Evolutionary conservation across 2,797 vertebrate species (phyloP), one percentile per base, ranked within the genome.

Genomic region (Pogonophryne albipinna): DNA sequence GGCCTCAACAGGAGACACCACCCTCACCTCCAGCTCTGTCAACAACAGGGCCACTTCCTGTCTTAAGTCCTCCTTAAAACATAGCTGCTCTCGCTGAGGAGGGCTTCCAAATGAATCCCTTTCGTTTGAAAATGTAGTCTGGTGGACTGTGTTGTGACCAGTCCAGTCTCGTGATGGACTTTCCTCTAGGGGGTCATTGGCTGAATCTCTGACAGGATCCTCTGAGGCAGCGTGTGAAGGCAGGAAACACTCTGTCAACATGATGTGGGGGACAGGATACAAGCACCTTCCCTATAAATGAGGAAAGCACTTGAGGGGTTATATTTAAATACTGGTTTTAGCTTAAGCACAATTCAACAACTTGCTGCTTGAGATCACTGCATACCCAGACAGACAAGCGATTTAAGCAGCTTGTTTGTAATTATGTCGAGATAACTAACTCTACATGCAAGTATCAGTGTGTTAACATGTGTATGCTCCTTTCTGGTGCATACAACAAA

Each of bases 231-330:
- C 82, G 0, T 91, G 80, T 1, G 93, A 91, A 46, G 88, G 90
- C 2, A 96, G 92, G 65, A 85, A 85, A 71, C 95, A 96, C 75
- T 94, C 92, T 41, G 96, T 97, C 93, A 97, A 91, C 86, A 97
- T 86, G 85, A 97, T 97, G 92, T 89, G 93, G 10, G 97, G 96
- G 76, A 93, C 79, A 16, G 88, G 74, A 93, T 88, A 87, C 47
- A 82, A 72, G 74, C 74, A 66, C 76, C 91, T 91, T 82, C 66
- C 92, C 94, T 95, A 93, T 46, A 85, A 92, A 91, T 73, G 81
- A 88, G 87, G 78, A 89, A 62, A 90, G 85, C 66, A 80, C 78
- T 83, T 79, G 44, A 82, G 45, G 34, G 66, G 76, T 85, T 82
- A 63, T 74, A 85, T 55, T 80, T n/a, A 76, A 81, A 85, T 76